Evolutionary conservation across 2,888 invertebrate genomes (phyloP), one percentile per base, ranked within the genome.

Genomic region (Ceriagrion tenellum): DNA sequence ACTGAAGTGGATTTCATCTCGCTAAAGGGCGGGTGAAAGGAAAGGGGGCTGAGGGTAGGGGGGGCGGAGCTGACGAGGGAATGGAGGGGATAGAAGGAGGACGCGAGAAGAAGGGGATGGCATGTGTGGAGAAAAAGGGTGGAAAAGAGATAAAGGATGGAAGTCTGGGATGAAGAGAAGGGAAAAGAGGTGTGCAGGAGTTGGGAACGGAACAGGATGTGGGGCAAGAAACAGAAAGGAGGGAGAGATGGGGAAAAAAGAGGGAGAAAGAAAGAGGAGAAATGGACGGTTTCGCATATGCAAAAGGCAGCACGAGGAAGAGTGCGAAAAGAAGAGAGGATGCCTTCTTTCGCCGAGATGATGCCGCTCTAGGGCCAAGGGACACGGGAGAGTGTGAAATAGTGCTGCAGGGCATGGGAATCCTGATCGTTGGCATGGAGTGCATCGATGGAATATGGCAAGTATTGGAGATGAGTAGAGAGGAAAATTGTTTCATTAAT

Each of bases 1-100:
- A 89, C 55, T 89, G 89, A 89, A 89, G 89, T 89, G 89, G 89
- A 89, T 89, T 89, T 89, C 55, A 55, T n/a, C 47, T 55, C 89
- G 89, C 81, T 81, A 81, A 81, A 81, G 81, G 35, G 81, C 13
- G 81, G 81, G 13, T 13, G 16, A 35, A 35, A 26, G 81, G 35
- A 81, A n/a, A 47, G 59, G 20, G 59, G 69, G 69, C 12, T 8
- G 0, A 2, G 69, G 23, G 26, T 1, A 26, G 26, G 35, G 16
- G 26, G 69, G 69, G 69, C 13, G 47, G 59, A 12, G 59, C 13
- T 35, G 30, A n/a, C 81, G 81, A 35, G 81, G 13, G 3, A n/a
- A n/a, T 69, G 81, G 81, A 30, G 81, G 81, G 26, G 26, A 18
- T 13, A 16, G 81, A 3, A 81, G 35, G 81, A 81, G 69, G 69